Evolutionary conservation across 2,113 vertebrate species (phyloP), one percentile per base, ranked within the genome.

Genomic region (Tor tambroides): DNA sequence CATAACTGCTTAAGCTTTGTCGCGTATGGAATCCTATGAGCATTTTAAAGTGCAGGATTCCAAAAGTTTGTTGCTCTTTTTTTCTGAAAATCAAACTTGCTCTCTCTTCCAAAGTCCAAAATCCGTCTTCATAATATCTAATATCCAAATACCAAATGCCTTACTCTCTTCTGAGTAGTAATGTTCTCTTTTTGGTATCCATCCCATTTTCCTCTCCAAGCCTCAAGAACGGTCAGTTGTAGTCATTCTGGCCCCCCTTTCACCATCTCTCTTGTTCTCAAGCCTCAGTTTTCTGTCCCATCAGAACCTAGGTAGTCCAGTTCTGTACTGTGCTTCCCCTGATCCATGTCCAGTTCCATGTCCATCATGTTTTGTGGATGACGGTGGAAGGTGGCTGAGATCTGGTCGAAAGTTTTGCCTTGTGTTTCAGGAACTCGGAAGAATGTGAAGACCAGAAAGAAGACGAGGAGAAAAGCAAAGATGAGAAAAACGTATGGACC

Each of bases 351-450:
- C 86, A 94, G 46, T 0, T 95, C 95, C 56, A 92, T 94, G 41
- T 95, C 96, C 91, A 97, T 91, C 87, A 96, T 95, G 4, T 94
- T 94, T 0, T 89, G 88, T 0, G 93, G 93, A 85, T 89, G 91
- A 77, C 87, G 90, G 19, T 90, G 93, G 89, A 98, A 98, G 88
- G 90, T 89, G 0, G 96, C 94, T 0, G 97, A 91, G 7, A 98
- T 98, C 94, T 98, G 96, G 89, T 98, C 97, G 5, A 98, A 98
- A 0, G 97, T 97, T 90, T 95, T 96, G 23, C 97, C 97, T 65
- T 95, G 92, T 0, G 97, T 98, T 91, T 98, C 97, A 0, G 97
- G 97, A 59, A 98, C 97, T 32, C 94, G 94, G 93, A 98, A 95
- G 93, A 96, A 98, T 19, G 97, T 98, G 95, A 96, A 98, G 89